These are phyloP conservation scores for Prionailurus viverrinus DNA, from an alignment of 2,113 vertebrate genomes.

Conservation along the genomic window DNA sequence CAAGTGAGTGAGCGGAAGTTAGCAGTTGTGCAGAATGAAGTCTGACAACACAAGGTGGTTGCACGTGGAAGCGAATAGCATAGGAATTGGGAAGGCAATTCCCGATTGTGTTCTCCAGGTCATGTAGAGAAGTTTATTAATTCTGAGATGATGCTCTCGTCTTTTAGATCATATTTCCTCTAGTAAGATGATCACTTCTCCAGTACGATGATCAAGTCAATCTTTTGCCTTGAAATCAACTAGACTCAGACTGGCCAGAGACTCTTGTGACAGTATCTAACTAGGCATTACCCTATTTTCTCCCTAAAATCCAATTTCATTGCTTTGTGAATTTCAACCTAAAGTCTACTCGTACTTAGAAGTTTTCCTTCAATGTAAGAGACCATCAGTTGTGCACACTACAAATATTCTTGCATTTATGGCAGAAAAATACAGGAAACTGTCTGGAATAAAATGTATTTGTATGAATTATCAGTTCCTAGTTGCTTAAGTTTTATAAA, in stretches of 20 bases:
- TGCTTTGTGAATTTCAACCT: slow-evolving; percentile 20
- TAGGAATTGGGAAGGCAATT: background rate
- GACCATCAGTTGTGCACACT: background rate
- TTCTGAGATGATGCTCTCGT: background rate
- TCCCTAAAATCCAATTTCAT: background rate
- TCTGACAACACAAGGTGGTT: background rate
- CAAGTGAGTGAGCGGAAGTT: background rate
- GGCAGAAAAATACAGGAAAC: background rate
- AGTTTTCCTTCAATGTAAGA: slow-evolving; percentile 16
- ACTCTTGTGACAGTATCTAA: background rate
- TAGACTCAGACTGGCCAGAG: background rate
- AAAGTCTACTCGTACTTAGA: background rate
- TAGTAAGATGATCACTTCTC: background rate
- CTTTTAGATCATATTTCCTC: background rate
- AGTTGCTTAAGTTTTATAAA: slow-evolving; percentile 2
- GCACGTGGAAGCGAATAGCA: accelerated
- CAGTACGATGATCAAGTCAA: background rate
- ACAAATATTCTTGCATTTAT: background rate
- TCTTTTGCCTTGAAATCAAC: background rate
- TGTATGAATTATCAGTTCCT: background rate
- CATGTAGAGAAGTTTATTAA: background rate
- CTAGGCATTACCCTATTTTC: background rate
- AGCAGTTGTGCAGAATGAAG: background rate
- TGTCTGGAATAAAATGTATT: slow-evolving; percentile 12
- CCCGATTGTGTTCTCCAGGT: background rate